Evolutionary conservation across 2,113 vertebrate species (phyloP).

Genomic region (Nicator chloris): DNA sequence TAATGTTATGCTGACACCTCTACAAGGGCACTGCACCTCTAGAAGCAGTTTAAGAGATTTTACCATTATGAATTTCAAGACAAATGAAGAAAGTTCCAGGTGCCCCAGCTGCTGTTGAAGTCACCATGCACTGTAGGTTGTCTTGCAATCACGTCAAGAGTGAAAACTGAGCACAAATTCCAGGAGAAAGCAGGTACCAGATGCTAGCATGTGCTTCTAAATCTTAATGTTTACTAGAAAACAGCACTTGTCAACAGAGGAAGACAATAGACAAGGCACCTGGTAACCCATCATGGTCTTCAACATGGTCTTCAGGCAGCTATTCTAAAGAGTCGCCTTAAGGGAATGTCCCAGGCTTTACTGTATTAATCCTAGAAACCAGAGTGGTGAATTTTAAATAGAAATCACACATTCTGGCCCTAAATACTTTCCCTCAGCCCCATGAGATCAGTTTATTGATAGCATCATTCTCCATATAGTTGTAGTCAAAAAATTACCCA

Average conservation of each 20-base stretch:
- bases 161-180: background rate
- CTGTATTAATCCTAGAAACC: background rate
- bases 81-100: background rate
- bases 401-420: background rate
- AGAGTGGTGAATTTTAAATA: background rate
- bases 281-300: background rate
- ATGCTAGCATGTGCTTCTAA: background rate
- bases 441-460: background rate
- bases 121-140: background rate
- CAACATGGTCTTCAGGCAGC: background rate
- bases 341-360: background rate
- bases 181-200: background rate
- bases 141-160: rapidly evolving
- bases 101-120: background rate
- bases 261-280: background rate
- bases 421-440: background rate
- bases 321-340: background rate
- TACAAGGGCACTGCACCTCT: rapidly evolving
- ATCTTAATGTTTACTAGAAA: background rate
- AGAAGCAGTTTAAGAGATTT: background rate
- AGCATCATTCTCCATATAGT: background rate
- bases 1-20: background rate
- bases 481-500: background rate
- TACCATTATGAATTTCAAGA: background rate
- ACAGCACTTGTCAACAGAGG: background rate